These are phyloP conservation scores for Peromyscus californicus DNA, from an alignment of 2,113 vertebrate species.

Conservation along the genomic window DNA sequence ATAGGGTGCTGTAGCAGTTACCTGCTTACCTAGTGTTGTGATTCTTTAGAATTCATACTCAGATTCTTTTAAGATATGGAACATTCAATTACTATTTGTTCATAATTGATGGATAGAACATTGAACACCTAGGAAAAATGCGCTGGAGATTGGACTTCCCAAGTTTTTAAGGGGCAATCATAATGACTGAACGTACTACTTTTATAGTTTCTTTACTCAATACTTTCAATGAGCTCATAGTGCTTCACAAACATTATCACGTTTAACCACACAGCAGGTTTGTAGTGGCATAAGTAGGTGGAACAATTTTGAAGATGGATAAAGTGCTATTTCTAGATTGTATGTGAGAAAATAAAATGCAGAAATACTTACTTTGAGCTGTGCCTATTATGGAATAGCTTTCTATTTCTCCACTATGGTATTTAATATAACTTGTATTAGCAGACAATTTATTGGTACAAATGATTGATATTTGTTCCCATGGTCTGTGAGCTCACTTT, in stretches of 20 bases:
- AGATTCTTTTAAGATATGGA: conserved; percentile 66
- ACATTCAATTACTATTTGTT: conserved; percentile 52
- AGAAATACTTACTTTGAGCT: background rate
- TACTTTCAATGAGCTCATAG: conserved; percentile 47
- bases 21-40: conserved; percentile 64
- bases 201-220: conserved; percentile 39
- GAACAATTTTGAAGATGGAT: conserved; percentile 54
- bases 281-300: conserved; percentile 56
- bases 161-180: conserved; percentile 60
- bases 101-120: conserved; percentile 24
- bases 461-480: conserved; percentile 41
- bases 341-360: conserved; percentile 58
- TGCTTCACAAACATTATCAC: conserved; percentile 60
- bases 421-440: conserved; percentile 43
- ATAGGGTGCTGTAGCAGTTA: conserved; percentile 68
- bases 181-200: conserved; percentile 24
- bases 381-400: conserved; percentile 46
- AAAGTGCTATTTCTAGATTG: conserved; percentile 53
- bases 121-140: conserved; percentile 40
- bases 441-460: conserved; percentile 23
- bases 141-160: conserved; percentile 48
- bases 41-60: conserved; percentile 65
- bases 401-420: conserved; percentile 46
- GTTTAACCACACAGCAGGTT: conserved; percentile 24
- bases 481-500: background rate